These are phyloP conservation scores for Alectoris magna DNA, from an alignment of 2,797 vertebrate genomes.

Conservation along the genomic window DNA sequence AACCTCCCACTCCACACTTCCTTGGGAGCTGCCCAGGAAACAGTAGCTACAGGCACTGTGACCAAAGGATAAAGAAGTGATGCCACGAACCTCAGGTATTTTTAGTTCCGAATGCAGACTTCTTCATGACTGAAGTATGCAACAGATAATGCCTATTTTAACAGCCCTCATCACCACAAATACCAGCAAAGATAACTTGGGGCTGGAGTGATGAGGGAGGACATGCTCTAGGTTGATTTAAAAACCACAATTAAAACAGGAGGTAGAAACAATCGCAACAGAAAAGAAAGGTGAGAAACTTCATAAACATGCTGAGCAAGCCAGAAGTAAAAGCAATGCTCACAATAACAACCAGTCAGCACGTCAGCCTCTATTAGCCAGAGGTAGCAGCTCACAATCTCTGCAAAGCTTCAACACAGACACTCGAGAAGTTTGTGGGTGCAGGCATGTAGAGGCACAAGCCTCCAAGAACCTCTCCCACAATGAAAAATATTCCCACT, in stretches of 20 bases:
- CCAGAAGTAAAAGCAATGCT: neutral
- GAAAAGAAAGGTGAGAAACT: neutral
- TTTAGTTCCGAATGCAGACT: neutral
- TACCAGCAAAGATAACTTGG: neutral
- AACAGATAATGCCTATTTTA: neutral
- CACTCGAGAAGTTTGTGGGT: fast-evolving
- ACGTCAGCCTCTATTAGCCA: neutral
- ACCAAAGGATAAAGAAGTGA: neutral
- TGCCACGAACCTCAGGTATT: neutral
- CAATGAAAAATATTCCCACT: neutral
- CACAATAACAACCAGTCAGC: neutral
- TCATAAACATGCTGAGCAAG: fast-evolving
- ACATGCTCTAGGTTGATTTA: neutral
- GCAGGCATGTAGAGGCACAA: neutral
- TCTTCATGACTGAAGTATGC: neutral
- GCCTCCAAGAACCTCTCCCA: neutral
- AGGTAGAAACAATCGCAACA: neutral
- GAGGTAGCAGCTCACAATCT: neutral
- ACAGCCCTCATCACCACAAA: neutral
- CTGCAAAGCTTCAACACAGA: neutral
- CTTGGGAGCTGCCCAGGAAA: neutral
- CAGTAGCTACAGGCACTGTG: neutral
- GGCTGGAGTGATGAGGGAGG: neutral
- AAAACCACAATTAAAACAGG: neutral
- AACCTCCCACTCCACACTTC: neutral